These are phyloP conservation scores for Syngnathus typhle DNA, from an alignment of 2,113 vertebrate genomes.

Conservation along the genomic window DNA sequence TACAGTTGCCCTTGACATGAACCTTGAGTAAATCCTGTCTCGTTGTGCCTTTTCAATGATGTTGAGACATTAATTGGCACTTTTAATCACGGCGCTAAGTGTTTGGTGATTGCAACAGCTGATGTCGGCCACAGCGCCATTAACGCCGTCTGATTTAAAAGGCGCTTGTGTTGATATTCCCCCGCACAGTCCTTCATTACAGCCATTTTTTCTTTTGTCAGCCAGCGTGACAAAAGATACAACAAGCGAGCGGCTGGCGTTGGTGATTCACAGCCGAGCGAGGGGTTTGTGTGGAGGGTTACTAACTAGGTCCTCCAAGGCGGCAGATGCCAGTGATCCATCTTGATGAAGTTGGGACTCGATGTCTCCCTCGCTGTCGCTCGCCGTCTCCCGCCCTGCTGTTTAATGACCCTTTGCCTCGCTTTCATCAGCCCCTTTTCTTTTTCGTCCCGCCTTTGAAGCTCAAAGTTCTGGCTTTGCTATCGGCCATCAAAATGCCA, in stretches of 20 bases:
- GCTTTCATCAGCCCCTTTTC: conserved; percentile 58
- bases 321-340: conserved; percentile 69
- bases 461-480: neutral
- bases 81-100: conserved; percentile 1
- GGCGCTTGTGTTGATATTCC: conserved; percentile 1
- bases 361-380: conserved; percentile 56
- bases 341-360: conserved; percentile 68
- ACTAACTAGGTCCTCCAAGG: conserved; percentile 69
- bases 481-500: neutral
- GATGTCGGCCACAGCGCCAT: neutral
- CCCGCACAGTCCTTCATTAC: conserved; percentile 38
- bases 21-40: conserved; percentile 9
- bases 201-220: conserved; percentile 43
- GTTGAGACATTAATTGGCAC: neutral
- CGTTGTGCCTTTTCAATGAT: neutral
- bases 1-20: neutral
- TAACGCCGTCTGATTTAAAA: neutral
- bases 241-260: conserved; percentile 51
- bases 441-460: conserved; percentile 12
- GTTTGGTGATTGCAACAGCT: neutral
- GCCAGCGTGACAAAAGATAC: conserved; percentile 61
- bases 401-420: conserved; percentile 65
- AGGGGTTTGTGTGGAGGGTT: conserved; percentile 42
- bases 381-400: conserved; percentile 59
- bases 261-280: conserved; percentile 62